These are phyloP conservation scores for silkworm (Bombyx mori) DNA, from an alignment of 1,140 invertebrate genomes.

Conservation along the genomic window DNA sequence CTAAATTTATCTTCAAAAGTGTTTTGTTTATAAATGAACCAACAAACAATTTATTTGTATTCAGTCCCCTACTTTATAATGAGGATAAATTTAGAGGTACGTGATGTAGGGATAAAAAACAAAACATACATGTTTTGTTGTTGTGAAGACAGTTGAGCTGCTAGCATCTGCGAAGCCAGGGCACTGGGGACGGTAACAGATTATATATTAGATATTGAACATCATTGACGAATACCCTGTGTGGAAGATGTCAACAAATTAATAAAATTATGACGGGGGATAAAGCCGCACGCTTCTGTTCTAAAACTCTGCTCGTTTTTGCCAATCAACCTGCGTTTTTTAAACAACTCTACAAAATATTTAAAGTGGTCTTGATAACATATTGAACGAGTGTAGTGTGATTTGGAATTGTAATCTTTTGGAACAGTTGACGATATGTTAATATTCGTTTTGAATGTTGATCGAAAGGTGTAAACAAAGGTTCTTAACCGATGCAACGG, in stretches of 20 bases:
- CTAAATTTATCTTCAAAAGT: conserved; percentile 44
- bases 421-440: background rate
- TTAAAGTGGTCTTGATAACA: too few relatives aligned
- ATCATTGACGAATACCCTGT: too few relatives aligned
- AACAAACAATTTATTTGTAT: too few relatives aligned
- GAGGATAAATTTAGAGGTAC: conserved; percentile 46
- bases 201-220: conserved; percentile 46
- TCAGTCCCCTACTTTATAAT: conserved; percentile 1
- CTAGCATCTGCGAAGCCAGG: conserved; percentile 95
- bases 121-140: conserved; percentile 89
- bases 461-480: too few relatives aligned
- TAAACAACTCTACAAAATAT: too few relatives aligned
- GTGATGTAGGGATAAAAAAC: conserved; percentile 49
- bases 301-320: too few relatives aligned
- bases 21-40: too few relatives aligned
- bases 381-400: too few relatives aligned
- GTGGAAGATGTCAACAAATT: too few relatives aligned
- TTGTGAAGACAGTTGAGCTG: conserved; percentile 89
- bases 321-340: too few relatives aligned
- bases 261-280: conserved; percentile 3
- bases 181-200: conserved; percentile 84
- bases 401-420: too few relatives aligned
- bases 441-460: background rate
- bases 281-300: conserved; percentile 48
- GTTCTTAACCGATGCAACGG: too few relatives aligned